Evolutionary conservation across 2,888 invertebrate species (phyloP).

Genomic region (Koerneria pararmatus): DNA sequence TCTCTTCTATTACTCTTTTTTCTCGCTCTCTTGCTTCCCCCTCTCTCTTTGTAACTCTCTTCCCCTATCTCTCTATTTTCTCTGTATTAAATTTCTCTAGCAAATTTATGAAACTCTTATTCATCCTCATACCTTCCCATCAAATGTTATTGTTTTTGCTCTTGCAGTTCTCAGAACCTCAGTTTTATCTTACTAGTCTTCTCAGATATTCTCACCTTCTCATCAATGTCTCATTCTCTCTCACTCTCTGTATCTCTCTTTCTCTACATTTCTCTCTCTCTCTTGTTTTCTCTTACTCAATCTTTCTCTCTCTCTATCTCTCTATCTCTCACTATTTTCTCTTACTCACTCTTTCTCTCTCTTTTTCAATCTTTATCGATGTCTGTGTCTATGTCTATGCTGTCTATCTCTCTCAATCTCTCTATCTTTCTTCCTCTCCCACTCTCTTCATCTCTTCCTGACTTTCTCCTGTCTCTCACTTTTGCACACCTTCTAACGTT

Average conservation of each 20-base stretch:
- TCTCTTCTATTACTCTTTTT: not conserved
- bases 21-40: not conserved
- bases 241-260: constrained; percentile 3
- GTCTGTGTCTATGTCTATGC: not conserved
- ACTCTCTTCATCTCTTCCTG: constrained; percentile 28
- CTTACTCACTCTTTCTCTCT: not conserved
- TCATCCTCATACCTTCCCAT: not conserved
- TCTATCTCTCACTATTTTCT: not conserved
- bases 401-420: constrained; percentile 30
- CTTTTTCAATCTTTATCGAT: not conserved
- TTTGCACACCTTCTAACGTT: no score
- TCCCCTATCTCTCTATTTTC: constrained; percentile 5
- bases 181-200: not conserved
- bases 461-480: constrained; percentile 25
- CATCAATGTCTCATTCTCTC: not conserved
- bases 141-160: not conserved
- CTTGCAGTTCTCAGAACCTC: not conserved
- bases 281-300: not conserved
- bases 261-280: constrained; percentile 2
- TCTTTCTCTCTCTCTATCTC: constrained; percentile 1
- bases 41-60: not conserved
- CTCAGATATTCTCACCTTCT: not conserved
- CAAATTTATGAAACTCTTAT: not conserved
- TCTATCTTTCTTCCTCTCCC: constrained; percentile 26
- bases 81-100: constrained; percentile 11